Percentiles rank a stretch among this genome's conserved stretches.
Conservation (phyloP, 2,888 invertebrate genomes). For the Craniophora ligustri region DNA sequence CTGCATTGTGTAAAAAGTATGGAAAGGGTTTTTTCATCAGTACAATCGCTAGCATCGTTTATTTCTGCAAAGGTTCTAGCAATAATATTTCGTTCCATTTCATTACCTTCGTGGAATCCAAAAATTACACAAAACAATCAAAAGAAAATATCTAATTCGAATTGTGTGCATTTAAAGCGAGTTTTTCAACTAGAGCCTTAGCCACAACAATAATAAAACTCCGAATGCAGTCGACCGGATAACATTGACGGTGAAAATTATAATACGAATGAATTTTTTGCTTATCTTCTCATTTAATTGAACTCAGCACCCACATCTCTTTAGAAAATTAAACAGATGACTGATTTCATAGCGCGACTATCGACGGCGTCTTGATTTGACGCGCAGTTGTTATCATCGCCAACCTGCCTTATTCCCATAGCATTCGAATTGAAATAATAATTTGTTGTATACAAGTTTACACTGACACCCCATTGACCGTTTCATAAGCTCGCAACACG, state of each 20-base stretch:
- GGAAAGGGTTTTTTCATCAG: not conserved
- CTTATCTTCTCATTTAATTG: slow-evolving; percentile 72
- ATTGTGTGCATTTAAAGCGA: slow-evolving; percentile 63
- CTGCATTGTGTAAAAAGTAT: not conserved
- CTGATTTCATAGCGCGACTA: slow-evolving; percentile 32
- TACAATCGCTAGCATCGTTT: not conserved
- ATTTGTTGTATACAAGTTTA: slow-evolving; percentile 76
- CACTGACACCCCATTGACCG: slow-evolving; percentile 83
- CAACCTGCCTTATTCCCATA: slow-evolving; percentile 70
- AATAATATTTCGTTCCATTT: slow-evolving; percentile 42
- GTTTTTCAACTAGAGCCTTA: slow-evolving; percentile 64
- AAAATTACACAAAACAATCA: slow-evolving; percentile 54
- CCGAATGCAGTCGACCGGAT: slow-evolving; percentile 73
- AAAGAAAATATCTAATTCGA: slow-evolving; percentile 59
- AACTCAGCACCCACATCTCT: slow-evolving; percentile 59
- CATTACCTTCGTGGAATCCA: slow-evolving; percentile 49
- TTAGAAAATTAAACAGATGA: slow-evolving; percentile 55
- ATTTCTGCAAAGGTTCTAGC: slow-evolving; percentile 12
- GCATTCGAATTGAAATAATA: slow-evolving; percentile 78
- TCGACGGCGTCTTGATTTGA: slow-evolving; percentile 49
- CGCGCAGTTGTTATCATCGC: slow-evolving; percentile 45
- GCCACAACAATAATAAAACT: slow-evolving; percentile 72
- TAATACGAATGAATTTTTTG: slow-evolving; percentile 74
- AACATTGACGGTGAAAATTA: slow-evolving; percentile 72
- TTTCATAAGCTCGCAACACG: slow-evolving; percentile 80